Evolutionary conservation across 2,888 invertebrate genomes (phyloP), one percentile per base, ranked within the genome.

Genomic region (Mesorhabditis spiculigera): DNA sequence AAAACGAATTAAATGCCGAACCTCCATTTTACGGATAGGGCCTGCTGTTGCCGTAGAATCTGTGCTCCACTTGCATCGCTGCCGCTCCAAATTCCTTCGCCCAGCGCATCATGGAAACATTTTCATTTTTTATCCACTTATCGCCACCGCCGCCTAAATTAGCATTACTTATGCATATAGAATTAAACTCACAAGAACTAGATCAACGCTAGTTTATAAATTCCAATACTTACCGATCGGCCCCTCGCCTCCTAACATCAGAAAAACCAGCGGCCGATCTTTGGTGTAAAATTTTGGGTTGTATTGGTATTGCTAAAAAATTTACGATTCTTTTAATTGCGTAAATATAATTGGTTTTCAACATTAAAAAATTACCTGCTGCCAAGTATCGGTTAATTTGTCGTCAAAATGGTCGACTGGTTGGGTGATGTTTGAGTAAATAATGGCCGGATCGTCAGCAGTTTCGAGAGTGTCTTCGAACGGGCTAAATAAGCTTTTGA

Each of bases 201-300:
- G 28, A 28, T 28, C 3, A 28, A 28, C 28, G 1, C 28, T 28
- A 28, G 28, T 28, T 28, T 28, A 1, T 28, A 28, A 28, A 28
- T 28, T 28, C 28, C 28, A 28, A 28, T 28, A 28, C 28, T 28
- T 28, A 28, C 28, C 58, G n/a, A 50, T 50, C n/a, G 58, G 10
- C 66, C 77, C 71, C 68, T 78, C 77, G 63, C 77, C 77, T 43
- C 75, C 75, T 0, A 78, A 43, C 77, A 78, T 78, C 66, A 78
- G 58, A 63, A 78, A 78, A 3, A 74, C 75, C 45, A 75, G 70
- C 10, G 67, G 63, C 28, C 74, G 71, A n/a, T 69, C 67, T 4
- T 69, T 66, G 64, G 73, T 73, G 71, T 75, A 78, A 71, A 76
- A 78, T 58, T 78, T 78, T 4, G 66, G 70, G 68, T 78, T 78